A percentile compares a stretch with the other conserved stretches of the same genome.
Conservation (phyloP, 2,888 invertebrate species). For the Folsomia manolachei region DNA sequence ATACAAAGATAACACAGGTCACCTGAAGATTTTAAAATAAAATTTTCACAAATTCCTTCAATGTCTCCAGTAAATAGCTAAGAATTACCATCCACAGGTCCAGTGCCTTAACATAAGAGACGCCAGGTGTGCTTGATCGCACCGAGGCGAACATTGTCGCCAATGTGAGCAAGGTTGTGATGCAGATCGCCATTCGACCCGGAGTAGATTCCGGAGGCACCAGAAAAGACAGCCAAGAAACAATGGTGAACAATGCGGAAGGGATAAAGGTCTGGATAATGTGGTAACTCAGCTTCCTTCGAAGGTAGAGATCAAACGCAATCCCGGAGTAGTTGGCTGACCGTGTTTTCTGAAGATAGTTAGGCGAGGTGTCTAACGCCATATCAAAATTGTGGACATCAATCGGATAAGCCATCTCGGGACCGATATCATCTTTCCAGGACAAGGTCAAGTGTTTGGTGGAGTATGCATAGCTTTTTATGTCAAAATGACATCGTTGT, state of each 20-base stretch:
- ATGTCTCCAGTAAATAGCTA: too few species aligned
- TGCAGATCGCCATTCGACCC: conserved; percentile 2
- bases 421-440: conserved; percentile 8
- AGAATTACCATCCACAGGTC: conserved; percentile 24
- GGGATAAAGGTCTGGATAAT: conserved; percentile 7
- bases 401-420: conserved; percentile 12
- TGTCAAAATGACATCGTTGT: not conserved
- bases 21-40: too few species aligned
- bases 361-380: conserved; percentile 6
- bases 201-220: conserved; percentile 19
- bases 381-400: conserved; percentile 19
- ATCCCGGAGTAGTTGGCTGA: conserved; percentile 13
- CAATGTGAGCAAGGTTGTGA: not conserved
- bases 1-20: conserved; percentile 17
- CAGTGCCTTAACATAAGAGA: not conserved
- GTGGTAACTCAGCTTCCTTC: conserved; percentile 1
- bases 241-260: not conserved
- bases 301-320: not conserved
- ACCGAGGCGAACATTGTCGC: not conserved
- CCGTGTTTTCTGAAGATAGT: conserved; percentile 12
- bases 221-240: conserved; percentile 15
- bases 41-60: too few species aligned
- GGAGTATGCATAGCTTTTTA: conserved; percentile 1
- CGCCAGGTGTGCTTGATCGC: not conserved
- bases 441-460: not conserved